A percentile compares a stretch with the other conserved stretches of the same genome.
Evolutionary conservation across 2,113 vertebrate species (phyloP).

Genomic region (Neolamprologus caudopunctatus): DNA sequence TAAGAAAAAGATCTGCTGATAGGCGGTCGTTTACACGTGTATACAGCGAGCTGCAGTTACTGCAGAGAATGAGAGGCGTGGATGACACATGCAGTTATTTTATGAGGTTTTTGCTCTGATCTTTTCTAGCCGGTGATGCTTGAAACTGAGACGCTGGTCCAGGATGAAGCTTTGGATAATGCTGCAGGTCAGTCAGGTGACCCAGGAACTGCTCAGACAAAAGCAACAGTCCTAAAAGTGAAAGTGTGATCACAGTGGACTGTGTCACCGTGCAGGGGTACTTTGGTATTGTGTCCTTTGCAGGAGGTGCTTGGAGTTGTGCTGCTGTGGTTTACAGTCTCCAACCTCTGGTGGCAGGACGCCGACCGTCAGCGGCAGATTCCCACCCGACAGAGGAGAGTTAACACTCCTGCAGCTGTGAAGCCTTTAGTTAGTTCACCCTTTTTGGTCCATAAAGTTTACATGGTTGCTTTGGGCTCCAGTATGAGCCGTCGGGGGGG

Average conservation of each 20-base stretch:
- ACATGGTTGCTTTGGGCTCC: not conserved
- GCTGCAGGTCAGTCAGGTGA: not conserved
- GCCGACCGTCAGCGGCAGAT: not conserved
- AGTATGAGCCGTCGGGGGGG: not conserved
- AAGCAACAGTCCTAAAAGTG: not conserved
- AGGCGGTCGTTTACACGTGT: not conserved
- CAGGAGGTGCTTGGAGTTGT: not conserved
- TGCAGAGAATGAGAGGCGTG: not conserved
- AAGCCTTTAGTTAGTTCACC: accelerated
- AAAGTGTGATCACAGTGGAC: not conserved
- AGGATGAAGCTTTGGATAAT: not conserved
- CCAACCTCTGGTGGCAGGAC: not conserved
- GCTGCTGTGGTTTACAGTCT: not conserved
- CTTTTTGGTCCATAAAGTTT: not conserved
- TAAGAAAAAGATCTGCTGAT: not conserved
- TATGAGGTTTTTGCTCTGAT: not conserved
- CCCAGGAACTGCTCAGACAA: not conserved
- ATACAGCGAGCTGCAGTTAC: not conserved
- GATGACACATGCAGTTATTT: not conserved
- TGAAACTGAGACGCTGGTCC: not conserved
- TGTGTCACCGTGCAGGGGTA: accelerated
- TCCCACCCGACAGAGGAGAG: not conserved
- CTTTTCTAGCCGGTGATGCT: not conserved
- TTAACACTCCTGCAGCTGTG: not conserved
- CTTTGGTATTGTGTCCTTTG: not conserved